These are phyloP conservation scores for Fragum whitleyi DNA, from an alignment of 2,888 invertebrate species.

Conservation along the genomic window DNA sequence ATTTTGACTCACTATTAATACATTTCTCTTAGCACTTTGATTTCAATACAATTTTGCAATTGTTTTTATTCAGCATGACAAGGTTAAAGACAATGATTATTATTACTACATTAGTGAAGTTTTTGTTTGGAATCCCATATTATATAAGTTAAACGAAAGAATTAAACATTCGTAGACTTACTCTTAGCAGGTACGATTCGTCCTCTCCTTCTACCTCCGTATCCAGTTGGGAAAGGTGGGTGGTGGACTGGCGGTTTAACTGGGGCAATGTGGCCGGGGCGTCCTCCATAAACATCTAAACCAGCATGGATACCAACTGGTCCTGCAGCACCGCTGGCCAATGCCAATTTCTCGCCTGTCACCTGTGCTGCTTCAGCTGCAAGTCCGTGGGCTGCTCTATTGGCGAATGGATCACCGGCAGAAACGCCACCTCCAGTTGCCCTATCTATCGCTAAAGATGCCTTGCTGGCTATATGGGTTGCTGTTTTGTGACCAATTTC, in stretches of 20 bases:
- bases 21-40: no score
- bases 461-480: slow-evolving; percentile 28
- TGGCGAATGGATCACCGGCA: slow-evolving; percentile 36
- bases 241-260: background rate
- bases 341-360: slow-evolving; percentile 34
- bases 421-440: slow-evolving; percentile 46
- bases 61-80: no score
- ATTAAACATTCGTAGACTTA: no score
- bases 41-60: no score
- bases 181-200: background rate
- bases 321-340: slow-evolving; percentile 33
- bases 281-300: slow-evolving; percentile 1
- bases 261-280: background rate
- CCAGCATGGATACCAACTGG: slow-evolving; percentile 1
- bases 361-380: slow-evolving; percentile 45
- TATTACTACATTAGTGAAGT: no score
- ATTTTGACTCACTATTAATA: no score
- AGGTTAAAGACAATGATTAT: no score
- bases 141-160: no score
- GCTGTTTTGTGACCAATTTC: slow-evolving; percentile 42
- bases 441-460: slow-evolving; percentile 32
- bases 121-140: no score
- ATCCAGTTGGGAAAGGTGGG: slow-evolving; percentile 3
- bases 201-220: background rate
- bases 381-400: slow-evolving; percentile 41